A percentile compares a stretch with the other conserved stretches of the same genome.
These are phyloP conservation scores for Stratiolaelaps scimitus DNA, from an alignment of 1,140 invertebrate genomes.

Conservation along the genomic window DNA sequence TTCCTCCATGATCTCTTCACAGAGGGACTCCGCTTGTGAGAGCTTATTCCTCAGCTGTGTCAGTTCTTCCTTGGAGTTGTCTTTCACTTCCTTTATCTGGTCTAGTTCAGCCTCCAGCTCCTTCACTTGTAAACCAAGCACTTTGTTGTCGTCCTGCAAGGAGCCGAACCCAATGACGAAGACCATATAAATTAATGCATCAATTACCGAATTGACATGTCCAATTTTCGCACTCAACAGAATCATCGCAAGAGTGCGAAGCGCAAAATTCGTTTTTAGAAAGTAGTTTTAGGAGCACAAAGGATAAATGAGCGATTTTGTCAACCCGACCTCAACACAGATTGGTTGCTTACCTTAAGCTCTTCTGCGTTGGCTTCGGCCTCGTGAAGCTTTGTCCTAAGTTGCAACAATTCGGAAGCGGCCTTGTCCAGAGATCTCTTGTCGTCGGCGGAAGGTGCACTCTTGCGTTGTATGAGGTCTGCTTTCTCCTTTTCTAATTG, in stretches of 20 bases:
- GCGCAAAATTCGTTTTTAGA: too few species aligned
- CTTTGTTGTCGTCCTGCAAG: conserved; percentile 64
- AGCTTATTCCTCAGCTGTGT: conserved; percentile 51
- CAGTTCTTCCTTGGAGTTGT: conserved; percentile 60
- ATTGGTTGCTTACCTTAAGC: conserved; percentile 53
- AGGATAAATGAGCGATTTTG: too few species aligned
- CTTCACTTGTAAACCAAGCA: conserved; percentile 53
- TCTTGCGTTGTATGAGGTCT: conserved; percentile 42
- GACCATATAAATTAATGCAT: too few species aligned
- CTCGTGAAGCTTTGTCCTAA: conserved; percentile 69
- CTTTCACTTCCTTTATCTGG: conserved; percentile 83
- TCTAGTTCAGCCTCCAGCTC: conserved; percentile 58
- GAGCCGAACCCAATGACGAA: not conserved
- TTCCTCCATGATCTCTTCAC: conserved; percentile 86
- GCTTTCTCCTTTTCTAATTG: conserved; percentile 52
- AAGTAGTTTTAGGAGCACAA: too few species aligned
- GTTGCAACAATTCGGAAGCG: conserved; percentile 45
- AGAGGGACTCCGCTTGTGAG: conserved; percentile 67
- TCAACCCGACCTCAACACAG: conserved; percentile 45
- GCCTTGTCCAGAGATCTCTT: conserved; percentile 36
- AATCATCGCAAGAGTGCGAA: too few species aligned
- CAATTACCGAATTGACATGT: too few species aligned
- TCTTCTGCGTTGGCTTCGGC: conserved; percentile 62
- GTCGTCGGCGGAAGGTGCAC: conserved; percentile 36
- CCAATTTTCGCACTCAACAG: too few species aligned